A percentile compares a stretch with the other conserved stretches of the same genome.
phyloP scores from a whole-genome alignment of 2,113 vertebrate genomes.

The Columbina picui region DNA sequence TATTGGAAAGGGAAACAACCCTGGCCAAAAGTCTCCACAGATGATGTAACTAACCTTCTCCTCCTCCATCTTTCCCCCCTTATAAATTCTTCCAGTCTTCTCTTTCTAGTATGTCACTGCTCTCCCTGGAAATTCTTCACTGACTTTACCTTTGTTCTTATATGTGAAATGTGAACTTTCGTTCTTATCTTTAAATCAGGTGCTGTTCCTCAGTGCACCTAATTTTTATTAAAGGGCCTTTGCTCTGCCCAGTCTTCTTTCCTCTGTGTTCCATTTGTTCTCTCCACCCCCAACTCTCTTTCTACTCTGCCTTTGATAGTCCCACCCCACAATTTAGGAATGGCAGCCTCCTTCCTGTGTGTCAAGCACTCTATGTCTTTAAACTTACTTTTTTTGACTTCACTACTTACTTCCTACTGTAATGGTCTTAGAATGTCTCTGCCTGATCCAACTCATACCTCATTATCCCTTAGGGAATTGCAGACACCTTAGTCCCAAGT shows the following conservation, averaged over 20 bases:
- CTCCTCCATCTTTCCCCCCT: not conserved
- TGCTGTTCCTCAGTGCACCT: not conserved
- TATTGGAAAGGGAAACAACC: not conserved
- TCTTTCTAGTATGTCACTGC: not conserved
- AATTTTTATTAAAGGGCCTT: not conserved
- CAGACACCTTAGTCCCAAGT: not conserved
- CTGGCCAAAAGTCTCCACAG: not conserved
- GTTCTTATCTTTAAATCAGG: not conserved
- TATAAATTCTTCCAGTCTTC: not conserved
- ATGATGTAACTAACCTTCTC: not conserved
- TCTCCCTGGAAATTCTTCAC: not conserved
- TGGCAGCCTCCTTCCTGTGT: not conserved
- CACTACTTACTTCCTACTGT: not conserved
- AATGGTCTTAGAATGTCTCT: not conserved
- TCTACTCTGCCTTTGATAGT: conserved; percentile 30
- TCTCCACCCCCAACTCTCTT: not conserved
- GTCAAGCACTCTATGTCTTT: conserved; percentile 1
- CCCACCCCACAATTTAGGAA: not conserved
- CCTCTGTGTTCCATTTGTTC: not conserved
- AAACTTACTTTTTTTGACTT: conserved; percentile 18
- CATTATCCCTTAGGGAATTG: not conserved
- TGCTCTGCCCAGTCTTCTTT: not conserved
- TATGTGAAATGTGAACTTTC: not conserved
- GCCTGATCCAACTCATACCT: not conserved
- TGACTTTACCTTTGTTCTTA: not conserved